Conservation (phyloP, 2,888 invertebrate genomes). For the Tineola bisselliella region DNA sequence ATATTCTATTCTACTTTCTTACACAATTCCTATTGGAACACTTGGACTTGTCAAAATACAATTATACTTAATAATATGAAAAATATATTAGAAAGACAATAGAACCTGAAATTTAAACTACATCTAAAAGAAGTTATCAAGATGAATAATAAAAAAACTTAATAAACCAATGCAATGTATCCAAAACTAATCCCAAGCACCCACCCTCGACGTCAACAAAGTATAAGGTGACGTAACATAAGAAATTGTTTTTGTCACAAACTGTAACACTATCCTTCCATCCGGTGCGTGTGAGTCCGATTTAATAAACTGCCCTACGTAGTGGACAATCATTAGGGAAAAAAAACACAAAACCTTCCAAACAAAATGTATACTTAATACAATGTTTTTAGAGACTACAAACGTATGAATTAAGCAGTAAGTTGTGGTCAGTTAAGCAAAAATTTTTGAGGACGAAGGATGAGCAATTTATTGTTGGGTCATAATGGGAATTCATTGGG, state of each 20-base stretch:
- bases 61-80: too few relatives aligned
- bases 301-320: conserved; percentile 62
- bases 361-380: neutral
- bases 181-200: neutral
- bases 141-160: too few relatives aligned
- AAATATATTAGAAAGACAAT: too few relatives aligned
- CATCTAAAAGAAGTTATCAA: too few relatives aligned
- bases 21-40: too few relatives aligned
- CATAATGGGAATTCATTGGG: conserved; percentile 53
- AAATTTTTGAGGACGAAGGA: conserved; percentile 24
- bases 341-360: neutral
- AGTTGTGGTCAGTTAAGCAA: neutral
- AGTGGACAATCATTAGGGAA: conserved; percentile 33
- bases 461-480: conserved; percentile 63
- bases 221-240: conserved; percentile 48
- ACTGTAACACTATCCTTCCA: conserved; percentile 53
- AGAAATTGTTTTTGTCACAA: conserved; percentile 47
- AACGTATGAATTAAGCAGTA: neutral
- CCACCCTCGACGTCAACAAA: conserved; percentile 22
- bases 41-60: too few relatives aligned
- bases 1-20: too few relatives aligned
- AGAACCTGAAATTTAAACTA: too few relatives aligned
- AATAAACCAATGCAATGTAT: too few relatives aligned
- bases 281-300: conserved; percentile 50
- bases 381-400: too few relatives aligned